A percentile compares a stretch with the other conserved stretches of the same genome.
These are phyloP conservation scores for Sinhomidia bicolor DNA, from an alignment of 2,888 invertebrate species.

Conservation along the genomic window DNA sequence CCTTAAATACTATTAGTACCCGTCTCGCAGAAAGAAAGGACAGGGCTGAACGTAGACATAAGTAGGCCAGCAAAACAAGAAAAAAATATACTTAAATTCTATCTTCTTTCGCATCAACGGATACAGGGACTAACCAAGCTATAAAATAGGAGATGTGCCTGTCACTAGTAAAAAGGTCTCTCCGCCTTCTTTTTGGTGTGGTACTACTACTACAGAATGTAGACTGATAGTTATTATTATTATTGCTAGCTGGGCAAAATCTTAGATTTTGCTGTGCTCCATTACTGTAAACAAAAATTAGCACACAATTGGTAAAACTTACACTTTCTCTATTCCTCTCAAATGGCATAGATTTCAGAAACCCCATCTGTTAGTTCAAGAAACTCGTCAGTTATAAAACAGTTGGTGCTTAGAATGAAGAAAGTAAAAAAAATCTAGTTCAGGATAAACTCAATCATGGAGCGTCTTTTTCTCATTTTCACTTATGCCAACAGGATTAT, in stretches of 20 bases:
- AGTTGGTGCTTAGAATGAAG: too few relatives aligned
- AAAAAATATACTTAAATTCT: not conserved
- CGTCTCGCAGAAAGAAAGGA: not conserved
- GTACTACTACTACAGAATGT: not conserved
- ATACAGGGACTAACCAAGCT: not conserved
- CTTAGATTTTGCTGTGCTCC: too few relatives aligned
- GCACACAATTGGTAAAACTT: too few relatives aligned
- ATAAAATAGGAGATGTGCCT: not conserved
- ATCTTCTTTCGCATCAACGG: not conserved
- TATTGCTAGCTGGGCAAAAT: too few relatives aligned
- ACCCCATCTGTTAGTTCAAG: too few relatives aligned
- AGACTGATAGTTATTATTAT: not conserved
- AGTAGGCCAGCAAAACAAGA: slow-evolving; percentile 2
- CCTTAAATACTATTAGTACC: not conserved
- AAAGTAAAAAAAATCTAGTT: too few relatives aligned
- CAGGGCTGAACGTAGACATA: not conserved
- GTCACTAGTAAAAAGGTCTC: not conserved
- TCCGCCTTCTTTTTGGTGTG: not conserved
- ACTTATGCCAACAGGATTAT: too few relatives aligned
- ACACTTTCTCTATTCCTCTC: too few relatives aligned
- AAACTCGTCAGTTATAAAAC: too few relatives aligned
- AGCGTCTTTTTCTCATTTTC: not conserved
- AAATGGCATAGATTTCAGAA: too few relatives aligned
- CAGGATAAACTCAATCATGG: too few relatives aligned
- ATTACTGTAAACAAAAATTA: too few relatives aligned